These are phyloP conservation scores for Ctenopoma multispine DNA, from an alignment of 2,797 vertebrate species.

Conservation along the genomic window DNA sequence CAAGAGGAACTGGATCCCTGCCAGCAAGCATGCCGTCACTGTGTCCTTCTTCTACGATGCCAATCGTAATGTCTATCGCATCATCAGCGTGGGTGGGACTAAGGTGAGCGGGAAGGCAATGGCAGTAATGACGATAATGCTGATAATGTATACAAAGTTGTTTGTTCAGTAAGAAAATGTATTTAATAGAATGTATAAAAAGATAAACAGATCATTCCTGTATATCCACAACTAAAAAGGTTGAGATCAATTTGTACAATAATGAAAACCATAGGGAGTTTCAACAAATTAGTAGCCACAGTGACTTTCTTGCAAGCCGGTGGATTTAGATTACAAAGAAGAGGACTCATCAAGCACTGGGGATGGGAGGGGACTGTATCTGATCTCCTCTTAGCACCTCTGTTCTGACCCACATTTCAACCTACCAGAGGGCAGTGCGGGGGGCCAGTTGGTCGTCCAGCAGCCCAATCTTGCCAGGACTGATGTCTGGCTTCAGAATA, in stretches of 20 bases:
- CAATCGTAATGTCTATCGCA: slow-evolving; percentile 92
- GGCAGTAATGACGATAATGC: too few species aligned
- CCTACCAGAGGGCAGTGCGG: slow-evolving; percentile 65
- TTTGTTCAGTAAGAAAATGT: neutral
- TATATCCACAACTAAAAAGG: slow-evolving; percentile 2
- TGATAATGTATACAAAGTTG: neutral
- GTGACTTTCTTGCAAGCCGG: slow-evolving; percentile 33
- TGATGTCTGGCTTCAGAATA: slow-evolving; percentile 57
- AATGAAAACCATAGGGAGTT: slow-evolving; percentile 19
- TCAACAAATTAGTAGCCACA: slow-evolving; percentile 27
- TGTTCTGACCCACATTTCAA: slow-evolving; percentile 82
- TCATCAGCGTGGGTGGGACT: slow-evolving; percentile 97
- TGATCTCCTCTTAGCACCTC: slow-evolving; percentile 77
- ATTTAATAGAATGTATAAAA: neutral
- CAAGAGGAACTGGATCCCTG: slow-evolving; percentile 97
- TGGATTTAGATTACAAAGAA: slow-evolving; percentile 66
- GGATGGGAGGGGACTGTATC: slow-evolving; percentile 42
- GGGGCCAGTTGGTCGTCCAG: slow-evolving; percentile 53
- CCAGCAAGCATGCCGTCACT: slow-evolving; percentile 94
- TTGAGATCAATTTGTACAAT: slow-evolving; percentile 1
- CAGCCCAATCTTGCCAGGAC: slow-evolving; percentile 60
- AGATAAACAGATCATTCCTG: neutral
- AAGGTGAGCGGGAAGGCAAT: slow-evolving; percentile 85
- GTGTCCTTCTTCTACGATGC: slow-evolving; percentile 97
- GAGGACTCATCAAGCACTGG: slow-evolving; percentile 27